Evolutionary conservation across 2,797 vertebrate genomes (phyloP).

Genomic region (Eulemur mongoz): DNA sequence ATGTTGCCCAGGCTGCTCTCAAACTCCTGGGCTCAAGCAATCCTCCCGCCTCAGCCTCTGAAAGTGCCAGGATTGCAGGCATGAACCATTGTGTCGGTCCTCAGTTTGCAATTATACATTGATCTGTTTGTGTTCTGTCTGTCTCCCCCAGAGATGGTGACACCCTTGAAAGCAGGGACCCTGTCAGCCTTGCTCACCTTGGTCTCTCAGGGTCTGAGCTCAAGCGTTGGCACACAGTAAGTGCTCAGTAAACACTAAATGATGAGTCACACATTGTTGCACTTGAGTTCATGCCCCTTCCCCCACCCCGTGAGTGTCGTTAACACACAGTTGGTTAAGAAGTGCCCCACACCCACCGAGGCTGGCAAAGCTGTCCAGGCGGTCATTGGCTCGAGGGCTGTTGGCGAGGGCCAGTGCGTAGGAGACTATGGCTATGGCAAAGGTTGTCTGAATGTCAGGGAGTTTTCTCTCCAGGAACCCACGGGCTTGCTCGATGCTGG

Average conservation of each 20-base stretch:
- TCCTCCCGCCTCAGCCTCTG: no score
- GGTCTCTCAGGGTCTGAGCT: not conserved
- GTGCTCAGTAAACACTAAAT: not conserved
- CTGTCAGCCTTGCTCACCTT: not conserved
- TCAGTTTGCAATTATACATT: not conserved
- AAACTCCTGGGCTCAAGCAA: no score
- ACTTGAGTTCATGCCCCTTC: not conserved
- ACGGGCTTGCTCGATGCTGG: conserved; percentile 15
- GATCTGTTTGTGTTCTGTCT: not conserved
- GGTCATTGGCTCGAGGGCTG: conserved; percentile 29
- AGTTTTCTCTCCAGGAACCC: conserved; percentile 59
- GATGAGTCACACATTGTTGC: not conserved
- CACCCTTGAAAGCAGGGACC: not conserved
- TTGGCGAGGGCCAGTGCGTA: conserved; percentile 62
- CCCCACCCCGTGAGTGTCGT: no score
- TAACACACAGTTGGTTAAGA: not conserved
- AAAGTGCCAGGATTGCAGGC: not conserved
- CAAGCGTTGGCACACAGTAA: not conserved
- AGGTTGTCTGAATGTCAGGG: conserved; percentile 18
- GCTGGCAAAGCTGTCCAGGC: conserved; percentile 49
- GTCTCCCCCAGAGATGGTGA: not conserved
- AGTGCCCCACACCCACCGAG: not conserved
- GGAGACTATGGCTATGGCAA: conserved; percentile 36
- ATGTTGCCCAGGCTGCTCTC: no score
- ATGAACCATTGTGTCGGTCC: not conserved